phyloP scores from a whole-genome alignment of 2,888 invertebrate species.

The Nineta flava region DNA sequence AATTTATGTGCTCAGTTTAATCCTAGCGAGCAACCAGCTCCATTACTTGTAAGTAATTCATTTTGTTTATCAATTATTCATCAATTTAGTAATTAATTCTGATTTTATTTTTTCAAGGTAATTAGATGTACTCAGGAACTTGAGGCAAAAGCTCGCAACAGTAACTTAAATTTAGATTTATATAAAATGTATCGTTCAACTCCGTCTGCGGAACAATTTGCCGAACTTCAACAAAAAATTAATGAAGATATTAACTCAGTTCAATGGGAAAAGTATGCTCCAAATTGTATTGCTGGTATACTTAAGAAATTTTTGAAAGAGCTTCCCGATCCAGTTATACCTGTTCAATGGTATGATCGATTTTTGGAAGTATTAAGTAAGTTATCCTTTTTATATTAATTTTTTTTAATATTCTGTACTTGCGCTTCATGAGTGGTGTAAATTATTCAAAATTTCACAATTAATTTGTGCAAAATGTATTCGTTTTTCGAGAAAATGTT shows the following conservation, averaged over 20 bases:
- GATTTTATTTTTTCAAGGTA: conserved; percentile 13
- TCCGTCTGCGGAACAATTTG: conserved; percentile 40
- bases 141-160: conserved; percentile 36
- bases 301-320: conserved; percentile 58
- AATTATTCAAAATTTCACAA: too few species aligned
- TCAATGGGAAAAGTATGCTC: conserved; percentile 26
- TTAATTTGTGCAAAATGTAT: too few species aligned
- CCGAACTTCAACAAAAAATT: conserved; percentile 35
- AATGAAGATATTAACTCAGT: conserved; percentile 28
- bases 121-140: conserved; percentile 42
- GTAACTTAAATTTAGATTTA: conserved; percentile 35
- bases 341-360: conserved; percentile 53
- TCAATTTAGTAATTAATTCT: not conserved
- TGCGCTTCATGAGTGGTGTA: too few species aligned
- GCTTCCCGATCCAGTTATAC: conserved; percentile 59
- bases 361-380: conserved; percentile 40
- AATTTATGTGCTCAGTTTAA: conserved; percentile 46
- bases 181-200: conserved; percentile 50
- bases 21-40: conserved; percentile 36
- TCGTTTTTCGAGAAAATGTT: too few species aligned
- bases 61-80: not conserved
- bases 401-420: too few species aligned
- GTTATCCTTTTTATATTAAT: conserved; percentile 9
- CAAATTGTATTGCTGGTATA: conserved; percentile 39
- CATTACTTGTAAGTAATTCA: conserved; percentile 30